Evolutionary conservation across 2,797 vertebrate genomes (phyloP).

Genomic region (Eupleurogrammus muticus): DNA sequence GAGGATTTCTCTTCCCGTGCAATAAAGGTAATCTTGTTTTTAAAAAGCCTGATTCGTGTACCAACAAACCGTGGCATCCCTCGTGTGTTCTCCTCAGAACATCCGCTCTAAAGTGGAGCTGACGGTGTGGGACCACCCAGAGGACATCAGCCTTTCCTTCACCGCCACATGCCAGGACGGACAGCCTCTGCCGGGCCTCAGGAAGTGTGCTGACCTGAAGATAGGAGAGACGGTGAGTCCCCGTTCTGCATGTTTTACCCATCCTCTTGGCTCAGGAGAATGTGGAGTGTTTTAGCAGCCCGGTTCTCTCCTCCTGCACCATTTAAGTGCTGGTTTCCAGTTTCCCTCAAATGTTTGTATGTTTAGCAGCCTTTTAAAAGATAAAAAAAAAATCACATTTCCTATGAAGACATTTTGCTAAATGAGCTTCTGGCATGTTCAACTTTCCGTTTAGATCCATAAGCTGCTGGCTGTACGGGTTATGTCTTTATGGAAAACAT

Average conservation of each 20-base stretch:
- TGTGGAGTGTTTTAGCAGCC: not conserved
- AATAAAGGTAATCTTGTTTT: not conserved
- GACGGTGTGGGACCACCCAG: constrained; percentile 94
- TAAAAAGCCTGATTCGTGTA: not conserved
- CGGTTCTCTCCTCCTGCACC: not conserved
- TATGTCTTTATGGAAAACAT: not conserved
- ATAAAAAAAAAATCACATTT: not conserved
- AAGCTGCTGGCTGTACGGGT: not conserved
- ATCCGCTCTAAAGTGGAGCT: constrained; percentile 98
- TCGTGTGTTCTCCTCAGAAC: constrained; percentile 82
- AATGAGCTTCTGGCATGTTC: not conserved
- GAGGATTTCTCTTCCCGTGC: constrained; percentile 1
- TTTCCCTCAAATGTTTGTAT: not conserved
- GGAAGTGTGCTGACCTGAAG: constrained; percentile 94
- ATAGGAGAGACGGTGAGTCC: constrained; percentile 96
- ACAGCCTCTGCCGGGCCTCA: constrained; percentile 88
- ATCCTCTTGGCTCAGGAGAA: not conserved
- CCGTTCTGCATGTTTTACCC: constrained; percentile 13
- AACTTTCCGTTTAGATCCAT: not conserved
- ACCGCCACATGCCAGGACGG: constrained; percentile 96
- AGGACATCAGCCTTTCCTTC: constrained; percentile 93
- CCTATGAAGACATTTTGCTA: not conserved
- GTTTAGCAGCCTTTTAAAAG: not conserved
- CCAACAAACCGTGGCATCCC: not conserved
- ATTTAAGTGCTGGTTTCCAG: not conserved